Evolutionary conservation across 2,797 vertebrate species (phyloP).

Genomic region (Artibeus jamaicensis): DNA sequence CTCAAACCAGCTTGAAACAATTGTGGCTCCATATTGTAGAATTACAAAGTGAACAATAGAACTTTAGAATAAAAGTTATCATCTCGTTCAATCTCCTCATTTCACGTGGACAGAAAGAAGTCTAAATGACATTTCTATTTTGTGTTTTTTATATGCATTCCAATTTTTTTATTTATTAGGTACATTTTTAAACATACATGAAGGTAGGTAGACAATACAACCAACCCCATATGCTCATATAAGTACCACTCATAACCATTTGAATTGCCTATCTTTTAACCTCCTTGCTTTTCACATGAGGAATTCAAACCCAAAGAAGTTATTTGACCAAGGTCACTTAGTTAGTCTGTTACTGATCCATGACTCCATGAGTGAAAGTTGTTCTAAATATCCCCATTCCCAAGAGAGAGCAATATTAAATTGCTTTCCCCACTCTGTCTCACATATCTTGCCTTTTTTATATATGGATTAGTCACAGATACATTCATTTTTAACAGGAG

Average conservation of each 20-base stretch:
- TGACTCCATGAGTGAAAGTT: background rate
- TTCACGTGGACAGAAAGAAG: background rate
- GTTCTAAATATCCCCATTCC: background rate
- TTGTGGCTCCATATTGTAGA: background rate
- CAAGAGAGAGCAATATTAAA: no score
- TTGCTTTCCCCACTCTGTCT: background rate
- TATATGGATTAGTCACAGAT: background rate
- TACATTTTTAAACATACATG: background rate
- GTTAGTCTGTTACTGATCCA: background rate
- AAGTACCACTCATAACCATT: background rate
- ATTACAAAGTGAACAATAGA: background rate
- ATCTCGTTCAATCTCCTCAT: background rate
- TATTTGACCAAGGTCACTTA: background rate
- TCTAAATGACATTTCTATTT: background rate
- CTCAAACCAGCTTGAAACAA: slow-evolving; percentile 21
- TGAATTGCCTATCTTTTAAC: background rate
- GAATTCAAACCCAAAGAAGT: background rate
- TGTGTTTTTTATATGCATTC: background rate
- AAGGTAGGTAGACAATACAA: background rate
- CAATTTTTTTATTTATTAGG: background rate
- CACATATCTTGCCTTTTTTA: background rate
- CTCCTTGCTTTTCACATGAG: background rate
- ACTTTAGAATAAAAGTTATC: background rate
- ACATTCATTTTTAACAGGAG: background rate
- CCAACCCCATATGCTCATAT: background rate